Percentiles rank a stretch among this genome's conserved stretches.
These are phyloP conservation scores for Eueremaeus valkanovi DNA, from an alignment of 2,888 invertebrate genomes.

Conservation along the genomic window DNA sequence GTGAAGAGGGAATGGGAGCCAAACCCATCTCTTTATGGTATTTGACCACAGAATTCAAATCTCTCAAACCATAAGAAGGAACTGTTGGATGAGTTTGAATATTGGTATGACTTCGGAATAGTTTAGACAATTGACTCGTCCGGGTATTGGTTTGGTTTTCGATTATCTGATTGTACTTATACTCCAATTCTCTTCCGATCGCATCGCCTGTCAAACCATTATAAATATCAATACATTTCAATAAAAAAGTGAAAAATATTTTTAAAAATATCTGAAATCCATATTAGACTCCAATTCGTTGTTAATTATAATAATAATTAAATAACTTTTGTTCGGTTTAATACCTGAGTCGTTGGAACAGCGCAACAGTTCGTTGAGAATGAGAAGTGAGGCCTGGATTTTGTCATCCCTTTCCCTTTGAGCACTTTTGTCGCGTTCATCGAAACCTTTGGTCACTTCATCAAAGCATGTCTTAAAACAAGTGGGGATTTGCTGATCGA, in stretches of 20 bases:
- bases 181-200: slow-evolving; percentile 1
- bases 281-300: no score
- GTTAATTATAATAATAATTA: no score
- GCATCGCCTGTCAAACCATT: background rate
- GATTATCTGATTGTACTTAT: slow-evolving; percentile 4
- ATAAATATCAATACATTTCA: background rate
- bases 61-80: slow-evolving; percentile 21
- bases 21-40: slow-evolving; percentile 47
- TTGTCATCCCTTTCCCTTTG: slow-evolving; percentile 67
- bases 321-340: background rate
- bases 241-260: no score
- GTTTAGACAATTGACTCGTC: slow-evolving; percentile 24
- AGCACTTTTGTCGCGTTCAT: slow-evolving; percentile 55
- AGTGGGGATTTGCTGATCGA: slow-evolving; percentile 39
- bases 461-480: slow-evolving; percentile 69
- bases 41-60: slow-evolving; percentile 45
- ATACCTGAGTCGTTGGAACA: slow-evolving; percentile 70
- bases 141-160: background rate
- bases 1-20: slow-evolving; percentile 34
- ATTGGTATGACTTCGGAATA: slow-evolving; percentile 29
- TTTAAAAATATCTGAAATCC: no score
- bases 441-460: slow-evolving; percentile 76
- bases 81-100: background rate
- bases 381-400: slow-evolving; percentile 84
- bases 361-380: slow-evolving; percentile 86